Conservation (phyloP, 2,888 invertebrate species). For the Theretra japonica region DNA sequence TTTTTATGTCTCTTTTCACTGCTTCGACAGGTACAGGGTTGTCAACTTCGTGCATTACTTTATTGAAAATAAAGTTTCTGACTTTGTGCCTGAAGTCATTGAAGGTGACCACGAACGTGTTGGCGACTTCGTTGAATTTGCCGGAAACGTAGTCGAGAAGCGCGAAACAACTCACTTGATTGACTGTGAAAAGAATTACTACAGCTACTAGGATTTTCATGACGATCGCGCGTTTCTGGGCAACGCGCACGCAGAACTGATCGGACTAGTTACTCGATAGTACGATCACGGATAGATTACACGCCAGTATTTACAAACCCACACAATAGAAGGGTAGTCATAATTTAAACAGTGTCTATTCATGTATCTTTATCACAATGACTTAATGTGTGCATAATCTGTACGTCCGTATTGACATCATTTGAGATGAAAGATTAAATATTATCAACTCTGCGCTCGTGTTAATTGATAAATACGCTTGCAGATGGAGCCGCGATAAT, state of each 20-base stretch:
- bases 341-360: constrained; percentile 23
- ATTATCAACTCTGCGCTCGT: not conserved
- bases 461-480: constrained; percentile 19
- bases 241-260: constrained; percentile 33
- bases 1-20: not conserved
- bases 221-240: constrained; percentile 17
- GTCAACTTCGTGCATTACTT: constrained; percentile 29
- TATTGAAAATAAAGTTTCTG: constrained; percentile 36
- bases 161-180: constrained; percentile 45
- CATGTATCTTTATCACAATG: constrained; percentile 2
- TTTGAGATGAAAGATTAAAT: constrained; percentile 6
- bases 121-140: constrained; percentile 48
- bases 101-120: constrained; percentile 41
- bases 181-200: constrained; percentile 40
- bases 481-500: not conserved
- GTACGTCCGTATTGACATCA: not conserved
- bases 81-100: constrained; percentile 44
- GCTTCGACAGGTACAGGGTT: not conserved
- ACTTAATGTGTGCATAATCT: constrained; percentile 19
- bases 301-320: constrained; percentile 32
- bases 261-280: not conserved
- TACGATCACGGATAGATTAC: constrained; percentile 12
- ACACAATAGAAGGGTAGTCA: constrained; percentile 39
- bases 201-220: constrained; percentile 43
- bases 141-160: constrained; percentile 44